Base-by-base conservation (phyloP, 2,888 invertebrate species). In the Pammene aurita region DNA sequence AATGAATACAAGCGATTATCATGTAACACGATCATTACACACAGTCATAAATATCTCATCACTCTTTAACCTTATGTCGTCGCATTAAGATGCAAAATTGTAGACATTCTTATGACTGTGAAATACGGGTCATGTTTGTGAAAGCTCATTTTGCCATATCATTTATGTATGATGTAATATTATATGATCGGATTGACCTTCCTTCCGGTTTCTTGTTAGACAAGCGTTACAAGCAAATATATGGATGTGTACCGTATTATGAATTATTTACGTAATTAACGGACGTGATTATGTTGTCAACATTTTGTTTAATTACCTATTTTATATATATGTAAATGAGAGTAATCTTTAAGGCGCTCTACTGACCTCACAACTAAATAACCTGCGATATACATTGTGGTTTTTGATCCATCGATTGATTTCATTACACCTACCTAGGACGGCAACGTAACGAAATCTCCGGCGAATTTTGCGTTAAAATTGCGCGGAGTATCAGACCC, bases 141-240 rank as follows among this genome's bases (percentile, higher is more conserved):
- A 69, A 69, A 69, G 69, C 64, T 50, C 46, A 58, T 41, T 52
- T 58, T 26, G 56, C 34, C 14, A 34, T 56, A 56, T 62, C 48
- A 35, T 56, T 55, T 50, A 34, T 26, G 50, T 60, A 44, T 68
- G 57, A 68, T 44, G 63, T 68, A 64, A 68, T 68, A 16, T 44
- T 10, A 63, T 63, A 57, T 13, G 34, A 68, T 63, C 57, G 26
- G 16, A 5, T 46, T 61, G 66, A 65, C 60, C 69, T 69, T 65
- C 65, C 69, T 69, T 69, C 69, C 69, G 64, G 69, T 52, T 68
- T 52, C 38, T 65, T 42, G 16, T 38, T 44, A 38, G 26, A 58
- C 42, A 11, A n/a, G n/a, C n/a, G n/a, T n/a, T n/a, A n/a, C n/a
- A n/a, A 14, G 52, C 35, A 50, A 10, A 41, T 41, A 52, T 57